These are phyloP conservation scores for Garra rufa DNA, from an alignment of 2,113 vertebrate genomes.

Conservation along the genomic window DNA sequence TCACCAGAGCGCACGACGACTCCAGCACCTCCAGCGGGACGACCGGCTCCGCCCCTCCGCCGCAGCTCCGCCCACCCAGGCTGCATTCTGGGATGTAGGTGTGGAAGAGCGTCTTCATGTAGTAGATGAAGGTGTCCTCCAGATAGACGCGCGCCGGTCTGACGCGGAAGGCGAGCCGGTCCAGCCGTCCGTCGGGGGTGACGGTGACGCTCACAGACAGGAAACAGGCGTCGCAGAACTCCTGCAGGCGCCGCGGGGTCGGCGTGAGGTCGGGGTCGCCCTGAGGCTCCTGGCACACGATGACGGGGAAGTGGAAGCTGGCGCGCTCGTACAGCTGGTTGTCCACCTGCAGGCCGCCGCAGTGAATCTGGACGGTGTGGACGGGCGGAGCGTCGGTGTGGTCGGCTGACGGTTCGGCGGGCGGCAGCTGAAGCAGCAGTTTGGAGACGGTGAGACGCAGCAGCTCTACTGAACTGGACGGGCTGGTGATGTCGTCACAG, in stretches of 20 bases:
- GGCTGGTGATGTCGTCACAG: slow-evolving; percentile 89
- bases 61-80: neutral
- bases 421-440: slow-evolving; percentile 82
- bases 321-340: slow-evolving; percentile 94
- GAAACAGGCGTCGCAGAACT: slow-evolving; percentile 84
- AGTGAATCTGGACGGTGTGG: slow-evolving; percentile 78
- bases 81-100: slow-evolving; percentile 88
- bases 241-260: slow-evolving; percentile 68
- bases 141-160: slow-evolving; percentile 92
- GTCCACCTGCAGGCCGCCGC: slow-evolving; percentile 90
- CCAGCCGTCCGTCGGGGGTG: slow-evolving; percentile 70
- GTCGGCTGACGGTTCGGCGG: slow-evolving; percentile 51
- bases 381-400: neutral
- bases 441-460: slow-evolving; percentile 89
- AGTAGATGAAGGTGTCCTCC: slow-evolving; percentile 97
- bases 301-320: slow-evolving; percentile 96
- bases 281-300: slow-evolving; percentile 91
- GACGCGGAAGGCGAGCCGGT: slow-evolving; percentile 87
- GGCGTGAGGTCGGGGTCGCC: slow-evolving; percentile 71
- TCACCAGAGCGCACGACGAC: slow-evolving; percentile 84
- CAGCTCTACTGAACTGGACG: slow-evolving; percentile 85
- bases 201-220: slow-evolving; percentile 82
- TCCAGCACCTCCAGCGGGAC: slow-evolving; percentile 81
- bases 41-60: neutral
- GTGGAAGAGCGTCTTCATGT: slow-evolving; percentile 91